Evolutionary conservation across 2,888 invertebrate species (phyloP).

Genomic region (Calliscelio sp.): DNA sequence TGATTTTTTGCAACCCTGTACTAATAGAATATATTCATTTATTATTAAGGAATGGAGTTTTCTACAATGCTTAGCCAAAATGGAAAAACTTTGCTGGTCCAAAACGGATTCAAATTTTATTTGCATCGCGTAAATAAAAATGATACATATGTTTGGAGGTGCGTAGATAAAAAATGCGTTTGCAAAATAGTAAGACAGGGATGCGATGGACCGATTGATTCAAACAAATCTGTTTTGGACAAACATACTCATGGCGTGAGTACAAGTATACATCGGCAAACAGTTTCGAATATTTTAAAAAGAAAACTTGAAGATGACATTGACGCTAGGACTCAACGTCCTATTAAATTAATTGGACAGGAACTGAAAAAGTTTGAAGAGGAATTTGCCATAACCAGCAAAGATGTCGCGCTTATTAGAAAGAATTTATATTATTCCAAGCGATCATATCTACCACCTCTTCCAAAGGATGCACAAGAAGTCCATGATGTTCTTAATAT

Average conservation of each 20-base stretch:
- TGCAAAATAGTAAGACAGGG: slow-evolving; percentile 2
- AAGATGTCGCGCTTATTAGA: neutral
- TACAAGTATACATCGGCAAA: no score
- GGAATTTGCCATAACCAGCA: neutral
- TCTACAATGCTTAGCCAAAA: no score
- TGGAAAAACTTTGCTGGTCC: no score
- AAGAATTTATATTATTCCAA: neutral
- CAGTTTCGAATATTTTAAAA: no score
- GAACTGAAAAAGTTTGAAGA: neutral
- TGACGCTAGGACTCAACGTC: neutral
- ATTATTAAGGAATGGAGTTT: no score
- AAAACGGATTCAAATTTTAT: neutral
- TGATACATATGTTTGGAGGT: neutral
- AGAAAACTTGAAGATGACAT: no score
- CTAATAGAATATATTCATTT: no score
- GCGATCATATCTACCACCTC: neutral
- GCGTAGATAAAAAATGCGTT: neutral
- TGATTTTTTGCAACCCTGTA: no score
- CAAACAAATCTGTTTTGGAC: no score
- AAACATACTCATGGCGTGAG: no score
- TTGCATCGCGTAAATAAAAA: slow-evolving; percentile 8
- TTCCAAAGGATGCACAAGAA: neutral
- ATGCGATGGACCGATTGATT: no score
- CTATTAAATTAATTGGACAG: neutral
- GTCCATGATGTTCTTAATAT: neutral